Evolutionary conservation across 2,888 invertebrate species (phyloP).

Genomic region (Melieria omissa): DNA sequence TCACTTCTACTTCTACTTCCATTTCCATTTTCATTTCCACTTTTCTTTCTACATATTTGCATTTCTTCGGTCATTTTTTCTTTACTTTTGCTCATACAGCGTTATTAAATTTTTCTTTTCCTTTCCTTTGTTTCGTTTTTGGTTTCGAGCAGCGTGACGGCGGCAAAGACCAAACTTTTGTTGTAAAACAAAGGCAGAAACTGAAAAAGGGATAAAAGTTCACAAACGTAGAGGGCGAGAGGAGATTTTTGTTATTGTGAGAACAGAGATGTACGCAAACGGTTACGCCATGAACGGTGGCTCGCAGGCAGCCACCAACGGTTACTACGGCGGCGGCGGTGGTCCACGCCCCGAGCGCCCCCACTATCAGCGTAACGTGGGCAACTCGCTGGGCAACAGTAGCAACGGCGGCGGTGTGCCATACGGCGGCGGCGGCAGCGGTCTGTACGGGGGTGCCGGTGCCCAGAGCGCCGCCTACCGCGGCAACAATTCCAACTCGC

Average conservation of each 20-base stretch:
- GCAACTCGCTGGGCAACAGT: constrained; percentile 44
- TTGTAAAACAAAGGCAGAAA: constrained; percentile 7
- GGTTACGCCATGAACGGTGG: constrained; percentile 58
- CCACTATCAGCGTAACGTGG: constrained; percentile 53
- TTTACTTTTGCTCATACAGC: too few species aligned
- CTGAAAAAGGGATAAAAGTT: constrained; percentile 8
- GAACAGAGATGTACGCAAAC: constrained; percentile 55
- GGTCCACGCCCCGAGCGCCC: constrained; percentile 58
- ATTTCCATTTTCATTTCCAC: background rate
- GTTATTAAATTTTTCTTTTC: background rate
- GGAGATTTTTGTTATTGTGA: constrained; percentile 13
- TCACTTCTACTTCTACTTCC: too few species aligned
- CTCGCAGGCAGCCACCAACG: constrained; percentile 56
- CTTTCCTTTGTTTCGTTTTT: constrained; percentile 8
- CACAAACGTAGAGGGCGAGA: constrained; percentile 23
- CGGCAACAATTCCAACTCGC: constrained; percentile 52
- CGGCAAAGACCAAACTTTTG: constrained; percentile 10
- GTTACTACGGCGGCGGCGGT: constrained; percentile 53
- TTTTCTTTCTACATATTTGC: background rate
- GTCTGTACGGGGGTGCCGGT: constrained; percentile 47
- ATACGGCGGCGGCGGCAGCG: constrained; percentile 51
- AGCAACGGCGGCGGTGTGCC: constrained; percentile 53
- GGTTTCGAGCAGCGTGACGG: constrained; percentile 13
- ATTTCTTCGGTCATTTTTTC: background rate
- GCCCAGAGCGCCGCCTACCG: constrained; percentile 42